phyloP scores from a whole-genome alignment of 2,888 invertebrate genomes.

The Heteromyza rotundicornis region DNA sequence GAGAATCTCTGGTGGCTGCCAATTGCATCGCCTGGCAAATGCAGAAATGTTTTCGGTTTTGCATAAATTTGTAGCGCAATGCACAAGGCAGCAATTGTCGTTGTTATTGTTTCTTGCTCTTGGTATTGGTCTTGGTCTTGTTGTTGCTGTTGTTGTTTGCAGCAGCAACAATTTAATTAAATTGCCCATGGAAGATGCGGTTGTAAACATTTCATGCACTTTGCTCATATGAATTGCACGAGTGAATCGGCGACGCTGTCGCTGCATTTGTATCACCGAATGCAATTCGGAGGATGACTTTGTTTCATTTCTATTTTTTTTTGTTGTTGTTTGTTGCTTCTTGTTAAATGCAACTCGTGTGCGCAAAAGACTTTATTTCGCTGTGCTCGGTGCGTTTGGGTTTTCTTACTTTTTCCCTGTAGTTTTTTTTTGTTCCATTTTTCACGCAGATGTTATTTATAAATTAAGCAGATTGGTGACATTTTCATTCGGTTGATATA shows the following conservation, averaged over 20 bases:
- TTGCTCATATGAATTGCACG: neutral
- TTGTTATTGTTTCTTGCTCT: neutral
- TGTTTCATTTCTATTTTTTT: neutral
- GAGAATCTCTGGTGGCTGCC: no score
- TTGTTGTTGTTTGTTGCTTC: neutral
- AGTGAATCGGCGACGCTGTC: neutral
- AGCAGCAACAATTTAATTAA: slow-evolving; percentile 50
- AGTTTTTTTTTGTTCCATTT: no score
- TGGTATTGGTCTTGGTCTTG: neutral
- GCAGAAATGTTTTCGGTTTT: slow-evolving; percentile 19
- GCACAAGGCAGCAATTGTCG: slow-evolving; percentile 5
- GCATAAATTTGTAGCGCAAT: slow-evolving; percentile 20
- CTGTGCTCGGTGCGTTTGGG: no score
- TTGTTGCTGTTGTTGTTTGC: neutral
- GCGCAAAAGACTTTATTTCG: neutral
- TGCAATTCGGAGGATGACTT: neutral
- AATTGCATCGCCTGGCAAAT: slow-evolving; percentile 8
- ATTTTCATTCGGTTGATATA: no score
- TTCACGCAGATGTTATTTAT: no score
- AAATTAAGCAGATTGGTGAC: no score
- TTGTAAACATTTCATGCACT: slow-evolving; percentile 13
- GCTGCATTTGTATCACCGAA: neutral
- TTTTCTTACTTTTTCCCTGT: no score
- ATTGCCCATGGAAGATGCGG: slow-evolving; percentile 43
- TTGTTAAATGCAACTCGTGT: neutral